Percentiles rank a stretch among this genome's conserved stretches.
These are phyloP conservation scores for Trematomus loennbergii DNA, from an alignment of 2,113 vertebrate species.

Conservation along the genomic window DNA sequence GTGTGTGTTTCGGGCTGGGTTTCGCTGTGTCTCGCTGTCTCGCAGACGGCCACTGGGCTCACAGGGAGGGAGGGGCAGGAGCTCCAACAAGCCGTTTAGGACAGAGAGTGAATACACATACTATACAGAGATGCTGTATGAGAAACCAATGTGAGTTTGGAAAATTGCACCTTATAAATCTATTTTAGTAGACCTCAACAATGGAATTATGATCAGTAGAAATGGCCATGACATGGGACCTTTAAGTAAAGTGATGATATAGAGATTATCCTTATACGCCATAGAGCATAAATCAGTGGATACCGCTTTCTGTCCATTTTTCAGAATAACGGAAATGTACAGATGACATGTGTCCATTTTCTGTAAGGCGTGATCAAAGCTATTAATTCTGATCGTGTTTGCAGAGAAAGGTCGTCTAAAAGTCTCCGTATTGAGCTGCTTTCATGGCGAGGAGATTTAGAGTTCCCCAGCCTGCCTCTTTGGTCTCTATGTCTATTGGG, in stretches of 20 bases:
- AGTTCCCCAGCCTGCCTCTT: constrained; percentile 49
- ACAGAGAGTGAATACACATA: no score
- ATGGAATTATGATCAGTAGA: no score
- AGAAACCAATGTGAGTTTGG: no score
- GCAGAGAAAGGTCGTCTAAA: constrained; percentile 57
- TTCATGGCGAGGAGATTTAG: constrained; percentile 70
- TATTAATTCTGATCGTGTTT: constrained; percentile 34
- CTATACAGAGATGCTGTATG: no score
- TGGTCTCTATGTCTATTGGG: constrained; percentile 60
- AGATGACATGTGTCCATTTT: constrained; percentile 17
- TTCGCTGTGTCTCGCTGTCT: no score
- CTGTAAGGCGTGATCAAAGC: neutral
- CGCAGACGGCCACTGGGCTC: no score
- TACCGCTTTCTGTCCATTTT: neutral
- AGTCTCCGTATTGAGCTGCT: constrained; percentile 64
- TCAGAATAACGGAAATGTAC: neutral
- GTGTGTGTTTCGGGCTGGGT: no score
- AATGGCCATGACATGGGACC: no score
- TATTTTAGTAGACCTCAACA: no score
- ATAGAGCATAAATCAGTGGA: constrained; percentile 1
- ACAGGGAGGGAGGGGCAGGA: no score
- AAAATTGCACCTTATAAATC: no score
- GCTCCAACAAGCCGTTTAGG: no score
- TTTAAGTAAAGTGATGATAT: constrained; percentile 10
- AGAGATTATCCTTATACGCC: constrained; percentile 8